Evolutionary conservation across 2,113 vertebrate species (phyloP).

Genomic region (Oreocharis arfaki): DNA sequence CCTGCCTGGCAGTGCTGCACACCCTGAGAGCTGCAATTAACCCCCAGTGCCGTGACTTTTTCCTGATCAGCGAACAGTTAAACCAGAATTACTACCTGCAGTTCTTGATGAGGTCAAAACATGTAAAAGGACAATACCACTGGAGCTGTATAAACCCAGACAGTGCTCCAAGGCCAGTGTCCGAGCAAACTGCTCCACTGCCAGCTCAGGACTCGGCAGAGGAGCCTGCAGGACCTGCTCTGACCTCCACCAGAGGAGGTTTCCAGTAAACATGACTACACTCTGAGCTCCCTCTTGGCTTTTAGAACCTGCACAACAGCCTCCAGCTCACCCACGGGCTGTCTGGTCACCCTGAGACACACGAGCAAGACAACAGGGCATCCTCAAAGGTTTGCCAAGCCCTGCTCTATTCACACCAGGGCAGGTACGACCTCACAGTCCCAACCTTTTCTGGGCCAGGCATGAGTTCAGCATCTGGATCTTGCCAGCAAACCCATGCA

Average conservation of each 20-base stretch:
- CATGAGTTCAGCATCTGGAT: neutral
- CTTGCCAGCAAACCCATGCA: neutral
- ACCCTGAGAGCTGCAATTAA: neutral
- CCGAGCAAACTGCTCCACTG: neutral
- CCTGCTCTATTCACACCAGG: neutral
- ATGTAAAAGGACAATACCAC: neutral
- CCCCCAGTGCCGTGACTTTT: fast-evolving
- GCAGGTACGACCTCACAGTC: neutral
- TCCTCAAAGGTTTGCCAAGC: neutral
- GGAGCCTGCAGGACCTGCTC: neutral
- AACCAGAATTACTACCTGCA: neutral
- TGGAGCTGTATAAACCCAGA: neutral
- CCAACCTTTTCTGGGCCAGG: neutral
- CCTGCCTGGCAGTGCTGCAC: neutral
- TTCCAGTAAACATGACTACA: neutral
- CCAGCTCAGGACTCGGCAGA: neutral
- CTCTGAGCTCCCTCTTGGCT: neutral
- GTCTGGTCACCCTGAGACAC: neutral
- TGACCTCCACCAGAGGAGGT: neutral
- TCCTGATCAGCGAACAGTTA: neutral
- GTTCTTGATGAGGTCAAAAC: neutral
- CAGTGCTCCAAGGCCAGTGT: neutral
- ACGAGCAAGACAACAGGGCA: neutral
- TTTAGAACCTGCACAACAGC: neutral
- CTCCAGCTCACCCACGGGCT: neutral